A percentile compares a stretch with the other conserved stretches of the same genome.
Conservation (phyloP, 2,797 vertebrate genomes). For the Synaphobranchus kaupii region DNA sequence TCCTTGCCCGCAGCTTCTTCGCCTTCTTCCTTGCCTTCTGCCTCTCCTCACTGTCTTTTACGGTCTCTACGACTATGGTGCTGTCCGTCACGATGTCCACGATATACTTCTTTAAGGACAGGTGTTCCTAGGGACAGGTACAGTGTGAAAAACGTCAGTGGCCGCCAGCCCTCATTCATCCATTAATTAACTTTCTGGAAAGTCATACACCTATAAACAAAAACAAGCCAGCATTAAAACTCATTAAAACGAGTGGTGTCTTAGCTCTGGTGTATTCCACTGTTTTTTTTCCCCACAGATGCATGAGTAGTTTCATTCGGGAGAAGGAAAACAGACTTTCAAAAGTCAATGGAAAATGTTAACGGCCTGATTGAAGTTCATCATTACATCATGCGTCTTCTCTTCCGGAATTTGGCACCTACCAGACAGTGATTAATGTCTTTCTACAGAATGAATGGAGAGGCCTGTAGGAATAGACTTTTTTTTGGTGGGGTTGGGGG, state of each 20-base stretch:
- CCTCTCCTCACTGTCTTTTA: constrained; percentile 88
- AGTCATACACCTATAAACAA: not conserved
- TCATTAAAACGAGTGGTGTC: not conserved
- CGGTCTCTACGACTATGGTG: constrained; percentile 76
- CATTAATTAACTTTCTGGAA: not conserved
- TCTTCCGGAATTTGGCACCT: not conserved
- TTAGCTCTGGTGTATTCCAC: not conserved
- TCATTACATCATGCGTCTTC: not conserved
- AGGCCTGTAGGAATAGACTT: not conserved
- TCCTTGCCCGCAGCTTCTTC: constrained; percentile 92
- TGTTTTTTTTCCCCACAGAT: not conserved
- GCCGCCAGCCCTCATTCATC: not conserved
- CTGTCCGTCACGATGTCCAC: constrained; percentile 90
- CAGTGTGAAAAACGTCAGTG: not conserved
- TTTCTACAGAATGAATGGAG: not conserved
- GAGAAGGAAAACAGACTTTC: not conserved
- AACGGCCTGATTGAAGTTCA: not conserved
- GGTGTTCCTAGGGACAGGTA: constrained; percentile 82
- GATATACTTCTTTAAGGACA: constrained; percentile 96
- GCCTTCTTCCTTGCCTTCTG: constrained; percentile 93
- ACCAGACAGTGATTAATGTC: not conserved
- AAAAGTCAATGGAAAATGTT: not conserved
- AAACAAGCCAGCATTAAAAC: not conserved
- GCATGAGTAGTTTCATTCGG: not conserved
- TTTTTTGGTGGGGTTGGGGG: not conserved